These are phyloP conservation scores for Bombyx mori DNA, from an alignment of 1,140 invertebrate species.

Conservation along the genomic window ASM3026992v2 NC_085130.1:1436501-1437000, in stretches of 20 bases:
- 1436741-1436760: slow-evolving; percentile 29
- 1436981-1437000: slow-evolving; percentile 48
- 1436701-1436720: slow-evolving; percentile 2
- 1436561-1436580: slow-evolving; percentile 15
- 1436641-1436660: slow-evolving; percentile 19
- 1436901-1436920: slow-evolving; percentile 50
- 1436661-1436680: slow-evolving; percentile 1
- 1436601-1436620: slow-evolving; percentile 6
- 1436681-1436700: background rate
- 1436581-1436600: slow-evolving; percentile 2
- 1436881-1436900: slow-evolving; percentile 62
- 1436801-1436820: slow-evolving; percentile 45
- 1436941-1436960: slow-evolving; percentile 43
- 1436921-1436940: slow-evolving; percentile 48
- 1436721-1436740: slow-evolving; percentile 6
- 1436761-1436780: slow-evolving; percentile 42
- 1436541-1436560: background rate
- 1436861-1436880: slow-evolving; percentile 48
- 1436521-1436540: background rate
- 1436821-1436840: slow-evolving; percentile 36
- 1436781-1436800: slow-evolving; percentile 41
- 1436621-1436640: slow-evolving; percentile 15
- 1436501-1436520: background rate
- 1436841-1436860: slow-evolving; percentile 55
- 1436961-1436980: slow-evolving; percentile 50